phyloP scores from a whole-genome alignment of 2,797 vertebrate species.

The Novumbra hubbsi region DNA sequence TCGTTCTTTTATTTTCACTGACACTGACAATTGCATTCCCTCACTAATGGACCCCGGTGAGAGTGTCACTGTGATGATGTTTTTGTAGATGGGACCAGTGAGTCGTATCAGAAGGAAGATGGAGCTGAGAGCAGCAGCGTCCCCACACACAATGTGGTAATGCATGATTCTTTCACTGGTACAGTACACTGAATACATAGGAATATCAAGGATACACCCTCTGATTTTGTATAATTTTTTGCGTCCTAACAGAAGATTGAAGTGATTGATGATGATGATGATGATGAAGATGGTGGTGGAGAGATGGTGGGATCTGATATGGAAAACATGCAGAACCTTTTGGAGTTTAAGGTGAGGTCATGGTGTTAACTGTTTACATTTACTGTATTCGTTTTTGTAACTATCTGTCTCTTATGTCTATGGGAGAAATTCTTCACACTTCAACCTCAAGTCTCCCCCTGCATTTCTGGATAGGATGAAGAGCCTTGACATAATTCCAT shows the following conservation, averaged over 20 bases:
- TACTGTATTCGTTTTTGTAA: no score
- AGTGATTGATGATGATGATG: constrained; percentile 86
- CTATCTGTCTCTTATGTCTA: neutral
- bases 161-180: neutral
- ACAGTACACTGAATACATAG: neutral
- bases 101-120: constrained; percentile 11
- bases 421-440: no score
- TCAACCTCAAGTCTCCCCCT: no score
- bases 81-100: constrained; percentile 12
- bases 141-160: constrained; percentile 12
- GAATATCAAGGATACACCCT: no score
- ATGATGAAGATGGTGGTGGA: constrained; percentile 79
- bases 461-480: no score
- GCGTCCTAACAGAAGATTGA: constrained; percentile 87
- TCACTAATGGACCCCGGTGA: constrained; percentile 56
- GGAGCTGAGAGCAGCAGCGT: neutral
- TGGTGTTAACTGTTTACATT: no score
- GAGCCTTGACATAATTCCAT: no score
- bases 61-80: constrained; percentile 40
- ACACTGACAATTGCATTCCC: constrained; percentile 27
- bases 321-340: constrained; percentile 88
- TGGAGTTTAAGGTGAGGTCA: constrained; percentile 90
- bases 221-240: constrained; percentile 2
- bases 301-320: constrained; percentile 85
- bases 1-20: constrained; percentile 31